Base-by-base conservation (phyloP, 2,888 invertebrate genomes). In the Platycheirus albimanus region DNA sequence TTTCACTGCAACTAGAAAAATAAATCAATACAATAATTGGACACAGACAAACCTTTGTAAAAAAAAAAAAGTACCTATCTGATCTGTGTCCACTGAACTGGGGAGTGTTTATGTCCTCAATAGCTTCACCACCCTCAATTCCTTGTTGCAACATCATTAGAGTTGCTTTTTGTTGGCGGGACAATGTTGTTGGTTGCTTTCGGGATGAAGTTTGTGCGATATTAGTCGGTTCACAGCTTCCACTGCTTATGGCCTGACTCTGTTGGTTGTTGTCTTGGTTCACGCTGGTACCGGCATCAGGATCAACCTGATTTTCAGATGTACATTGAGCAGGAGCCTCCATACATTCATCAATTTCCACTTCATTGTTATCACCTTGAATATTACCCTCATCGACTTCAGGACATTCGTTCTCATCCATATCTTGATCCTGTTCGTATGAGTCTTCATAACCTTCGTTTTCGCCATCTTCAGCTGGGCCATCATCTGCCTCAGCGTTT, bases 231-330 rank as follows among this genome's bases (percentile, higher is more conserved):
- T 94, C 94, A 17, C 94, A 93, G 87, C 94, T 95, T 87, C 95
- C 95, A 90, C 95, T 95, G 89, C 95, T 95, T 85, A 95, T 96
- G 63, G 95, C 94, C 88, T 96, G 94, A 79, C 94, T 94, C 89
- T 93, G 93, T 86, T 92, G 93, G 64, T 90, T 88, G 85, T 91
- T 91, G 28, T 91, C 91, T 70, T 91, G 90, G n/a, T 83, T 85
- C n/a, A 81, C 85, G 20, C 85, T 86, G 3, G 88, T 87, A 3
- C 87, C 88, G n/a, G 86, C 87, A 61, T 86, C 90, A 13, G 89
- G 89, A 66, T 91, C 92, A 5, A 92, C 92, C 85, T 91, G 92
- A 38, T 91, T 92, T 1, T 91, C 92, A 8, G 85, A 86, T 10
- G 86, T 87, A 19, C 86, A 94, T 91, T 90, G 95, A 91, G 92